These are phyloP conservation scores for Enteromius paludinosus DNA, from an alignment of 2,797 vertebrate species.

Conservation along the genomic window DNA sequence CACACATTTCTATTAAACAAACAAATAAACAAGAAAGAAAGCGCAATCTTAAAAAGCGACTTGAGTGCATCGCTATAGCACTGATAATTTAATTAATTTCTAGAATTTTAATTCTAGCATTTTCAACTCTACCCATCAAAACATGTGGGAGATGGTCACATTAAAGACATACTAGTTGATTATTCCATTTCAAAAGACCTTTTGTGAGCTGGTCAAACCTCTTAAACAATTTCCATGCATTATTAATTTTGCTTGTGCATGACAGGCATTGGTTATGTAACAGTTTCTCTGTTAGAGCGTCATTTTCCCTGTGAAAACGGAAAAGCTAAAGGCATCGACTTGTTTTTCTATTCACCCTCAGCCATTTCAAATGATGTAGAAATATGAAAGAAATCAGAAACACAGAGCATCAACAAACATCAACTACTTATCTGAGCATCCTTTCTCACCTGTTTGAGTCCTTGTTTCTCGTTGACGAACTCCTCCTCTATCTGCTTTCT, in stretches of 20 bases:
- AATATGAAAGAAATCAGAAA: neutral
- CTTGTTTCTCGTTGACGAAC: slow-evolving; percentile 79
- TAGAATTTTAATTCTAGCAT: neutral
- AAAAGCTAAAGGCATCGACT: neutral
- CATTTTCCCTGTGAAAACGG: neutral
- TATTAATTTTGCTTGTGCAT: neutral
- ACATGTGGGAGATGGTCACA: neutral
- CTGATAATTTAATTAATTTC: neutral
- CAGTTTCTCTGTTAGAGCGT: neutral
- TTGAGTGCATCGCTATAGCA: neutral
- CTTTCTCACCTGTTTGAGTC: slow-evolving; percentile 83
- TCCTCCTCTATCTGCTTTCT: slow-evolving; percentile 81
- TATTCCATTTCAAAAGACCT: neutral
- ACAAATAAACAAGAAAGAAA: too few relatives aligned
- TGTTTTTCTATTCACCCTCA: neutral
- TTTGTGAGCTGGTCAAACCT: slow-evolving; percentile 4
- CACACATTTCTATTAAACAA: too few relatives aligned
- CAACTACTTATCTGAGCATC: neutral
- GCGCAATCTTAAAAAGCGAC: neutral
- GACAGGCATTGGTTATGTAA: slow-evolving; percentile 8
- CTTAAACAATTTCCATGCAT: slow-evolving; percentile 15
- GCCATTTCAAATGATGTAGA: neutral
- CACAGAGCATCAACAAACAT: neutral
- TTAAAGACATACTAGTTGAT: neutral
- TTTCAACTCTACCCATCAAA: neutral